Percentiles rank a stretch among this genome's conserved stretches.
Conservation (phyloP, 2,113 vertebrate genomes). For the Psephotus haematonotus region DNA sequence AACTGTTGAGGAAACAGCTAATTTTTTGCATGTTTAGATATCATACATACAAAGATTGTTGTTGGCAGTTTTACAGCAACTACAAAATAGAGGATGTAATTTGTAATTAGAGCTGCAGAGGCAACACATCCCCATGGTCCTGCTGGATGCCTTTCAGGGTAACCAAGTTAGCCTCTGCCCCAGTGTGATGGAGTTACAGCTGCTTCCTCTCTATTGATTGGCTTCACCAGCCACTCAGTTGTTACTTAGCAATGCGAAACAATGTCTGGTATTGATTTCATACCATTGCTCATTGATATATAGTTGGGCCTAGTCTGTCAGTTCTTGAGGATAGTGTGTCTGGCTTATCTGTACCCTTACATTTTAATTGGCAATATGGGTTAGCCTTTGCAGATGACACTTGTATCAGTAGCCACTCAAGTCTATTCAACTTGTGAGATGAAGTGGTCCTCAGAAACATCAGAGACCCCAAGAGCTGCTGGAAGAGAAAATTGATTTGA, state of each 20-base stretch:
- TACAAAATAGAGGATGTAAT: background rate
- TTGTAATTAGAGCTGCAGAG: background rate
- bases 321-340: background rate
- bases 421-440: background rate
- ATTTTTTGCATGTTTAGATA: background rate
- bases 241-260: background rate
- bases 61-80: background rate
- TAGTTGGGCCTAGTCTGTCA: background rate
- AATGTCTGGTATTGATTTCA: background rate
- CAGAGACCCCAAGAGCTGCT: background rate
- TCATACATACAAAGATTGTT: background rate
- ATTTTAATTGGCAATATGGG: background rate
- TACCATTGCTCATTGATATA: accelerated
- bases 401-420: accelerated
- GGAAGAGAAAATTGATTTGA: background rate
- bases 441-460: background rate
- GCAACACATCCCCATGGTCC: background rate
- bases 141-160: background rate
- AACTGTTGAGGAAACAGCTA: background rate
- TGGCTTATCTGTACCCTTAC: background rate
- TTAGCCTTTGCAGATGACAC: background rate
- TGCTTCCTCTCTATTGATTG: background rate
- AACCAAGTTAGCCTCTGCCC: background rate
- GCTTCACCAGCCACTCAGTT: background rate
- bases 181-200: background rate